Conservation (phyloP, 2,113 vertebrate genomes). For the Cryptoleucopteryx plumbea region DNA sequence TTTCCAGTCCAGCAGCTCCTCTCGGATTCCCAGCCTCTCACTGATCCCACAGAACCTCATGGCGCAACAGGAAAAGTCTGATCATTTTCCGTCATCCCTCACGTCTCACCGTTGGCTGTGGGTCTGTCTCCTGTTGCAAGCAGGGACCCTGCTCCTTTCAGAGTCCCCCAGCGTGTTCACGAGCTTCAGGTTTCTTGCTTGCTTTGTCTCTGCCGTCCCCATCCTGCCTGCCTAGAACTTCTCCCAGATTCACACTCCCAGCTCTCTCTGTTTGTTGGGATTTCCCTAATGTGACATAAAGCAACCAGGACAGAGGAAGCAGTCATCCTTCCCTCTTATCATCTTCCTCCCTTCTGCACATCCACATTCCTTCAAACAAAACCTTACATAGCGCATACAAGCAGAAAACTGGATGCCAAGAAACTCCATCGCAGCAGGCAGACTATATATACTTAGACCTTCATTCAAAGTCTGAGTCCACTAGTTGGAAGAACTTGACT, state of each 20-base stretch:
- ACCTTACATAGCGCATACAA: neutral
- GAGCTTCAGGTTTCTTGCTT: neutral
- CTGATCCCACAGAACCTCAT: neutral
- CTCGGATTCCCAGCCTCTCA: neutral
- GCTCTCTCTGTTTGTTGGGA: neutral
- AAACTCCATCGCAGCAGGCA: neutral
- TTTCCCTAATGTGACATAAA: neutral
- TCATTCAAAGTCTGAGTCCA: neutral
- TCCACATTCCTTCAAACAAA: neutral
- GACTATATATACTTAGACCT: neutral
- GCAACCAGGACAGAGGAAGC: neutral
- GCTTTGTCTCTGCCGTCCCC: neutral
- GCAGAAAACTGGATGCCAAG: neutral
- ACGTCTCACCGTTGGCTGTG: accelerated
- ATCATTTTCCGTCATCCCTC: neutral
- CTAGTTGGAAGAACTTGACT: neutral
- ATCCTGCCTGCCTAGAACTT: neutral
- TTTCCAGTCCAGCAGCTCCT: neutral
- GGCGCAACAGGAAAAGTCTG: neutral
- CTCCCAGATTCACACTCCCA: neutral
- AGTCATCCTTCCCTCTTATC: neutral
- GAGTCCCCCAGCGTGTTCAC: neutral
- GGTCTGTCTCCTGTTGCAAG: neutral
- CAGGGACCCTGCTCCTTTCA: neutral
- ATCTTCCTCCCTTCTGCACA: neutral